Evolutionary conservation across 2,888 invertebrate species (phyloP), one percentile per base, ranked within the genome.

Genomic region (Microctonus brassicae): DNA sequence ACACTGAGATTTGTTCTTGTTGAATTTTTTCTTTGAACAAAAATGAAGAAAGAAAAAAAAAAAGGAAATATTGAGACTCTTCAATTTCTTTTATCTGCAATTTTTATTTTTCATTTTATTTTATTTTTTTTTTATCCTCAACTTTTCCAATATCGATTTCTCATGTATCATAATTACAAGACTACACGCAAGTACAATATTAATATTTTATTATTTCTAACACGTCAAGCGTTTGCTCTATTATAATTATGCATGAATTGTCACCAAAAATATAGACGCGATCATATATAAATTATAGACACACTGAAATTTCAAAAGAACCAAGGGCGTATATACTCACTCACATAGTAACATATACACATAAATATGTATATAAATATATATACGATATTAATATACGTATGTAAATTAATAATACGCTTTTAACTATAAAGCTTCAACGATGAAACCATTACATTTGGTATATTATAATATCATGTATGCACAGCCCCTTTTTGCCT

Each of bases 401-500:
- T 52, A 70, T 70, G 22, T 17, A 36, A 47, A 72, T 67, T 74
- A 62, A 75, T 72, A 29, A 65, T 26, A 65, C 55, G 70, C 73
- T 75, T 75, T 76, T 73, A 73, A 64, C n/a, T n/a, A n/a, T 47
- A 70, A 42, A 47, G 52, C 36, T 75, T 73, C 72, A 75, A 75
- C 75, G 73, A 72, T 62, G 62, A 61, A 63, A 39, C 47, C 70
- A 70, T 73, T 75, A 73, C 69, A 68, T 73, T 68, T 67, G 42
- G 20, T 60, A 39, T 53, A 63, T 17, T 63, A 60, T 67, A 69
- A 72, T 72, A 52, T 36, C 60, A 13, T 29, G 26, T 62, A 24
- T 10, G n/a, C n/a, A n/a, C n/a, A 33, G n/a, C 17, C 42, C 36
- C 20, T 34, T 17, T 47, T 17, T 20, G 7, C 47, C 1, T 4